Percentiles rank a stretch among this genome's conserved stretches.
These are phyloP conservation scores for Boulengeromyrus knoepffleri DNA, from an alignment of 2,113 vertebrate genomes.

Conservation along the genomic window DNA sequence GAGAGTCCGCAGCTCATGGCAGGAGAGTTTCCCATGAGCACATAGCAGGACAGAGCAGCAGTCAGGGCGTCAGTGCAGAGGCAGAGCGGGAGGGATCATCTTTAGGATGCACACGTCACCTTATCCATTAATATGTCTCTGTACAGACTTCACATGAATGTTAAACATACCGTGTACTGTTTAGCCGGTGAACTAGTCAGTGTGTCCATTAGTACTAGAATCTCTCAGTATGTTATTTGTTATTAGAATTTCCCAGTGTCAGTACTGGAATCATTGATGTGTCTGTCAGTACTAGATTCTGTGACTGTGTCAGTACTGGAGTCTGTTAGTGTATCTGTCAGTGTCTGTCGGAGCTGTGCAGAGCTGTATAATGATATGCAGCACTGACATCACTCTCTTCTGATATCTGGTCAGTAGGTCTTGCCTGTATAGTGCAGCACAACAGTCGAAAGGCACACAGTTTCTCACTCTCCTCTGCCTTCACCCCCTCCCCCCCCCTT, in stretches of 20 bases:
- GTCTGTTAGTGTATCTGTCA: not conserved
- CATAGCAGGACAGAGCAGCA: not conserved
- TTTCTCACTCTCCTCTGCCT: not conserved
- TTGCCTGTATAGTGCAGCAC: not conserved
- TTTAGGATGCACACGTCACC: not conserved
- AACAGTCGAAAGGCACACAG: not conserved
- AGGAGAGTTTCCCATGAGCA: not conserved
- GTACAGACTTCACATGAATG: not conserved
- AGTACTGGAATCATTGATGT: not conserved
- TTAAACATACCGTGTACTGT: not conserved
- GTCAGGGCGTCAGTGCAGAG: not conserved
- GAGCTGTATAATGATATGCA: not conserved
- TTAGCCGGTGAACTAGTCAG: not conserved
- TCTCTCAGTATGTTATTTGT: not conserved
- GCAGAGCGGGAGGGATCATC: not conserved
- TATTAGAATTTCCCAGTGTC: not conserved
- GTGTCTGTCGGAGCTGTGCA: not conserved
- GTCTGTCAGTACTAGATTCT: not conserved
- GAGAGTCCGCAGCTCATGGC: not conserved
- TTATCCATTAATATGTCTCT: not conserved
- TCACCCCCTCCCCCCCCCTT: constrained; percentile 23
- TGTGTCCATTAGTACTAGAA: not conserved
- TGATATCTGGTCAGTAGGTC: not conserved
- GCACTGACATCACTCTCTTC: not conserved
- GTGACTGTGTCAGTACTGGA: not conserved